Evolutionary conservation across 2,888 invertebrate species (phyloP), one percentile per base, ranked within the genome.

Genomic region (Drosophila kuntzei): DNA sequence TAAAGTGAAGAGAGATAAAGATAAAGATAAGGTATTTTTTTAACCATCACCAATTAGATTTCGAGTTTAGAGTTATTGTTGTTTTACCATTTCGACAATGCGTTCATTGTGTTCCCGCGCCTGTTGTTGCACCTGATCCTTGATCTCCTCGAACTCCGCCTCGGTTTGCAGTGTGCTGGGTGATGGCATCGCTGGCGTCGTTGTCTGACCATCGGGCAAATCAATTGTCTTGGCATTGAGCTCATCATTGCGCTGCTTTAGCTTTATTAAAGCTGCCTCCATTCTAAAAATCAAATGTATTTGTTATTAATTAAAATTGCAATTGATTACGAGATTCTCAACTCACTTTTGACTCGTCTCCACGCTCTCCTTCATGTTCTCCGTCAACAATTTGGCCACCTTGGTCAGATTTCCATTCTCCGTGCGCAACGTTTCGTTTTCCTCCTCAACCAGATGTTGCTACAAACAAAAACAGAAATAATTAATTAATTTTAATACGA

Each of bases 281-380:
- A 92, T 92, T 89, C 92, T 92, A 49, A 1, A 37, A 62, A 25
- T n/a, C n/a, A 27, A 9, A 22, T 8, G 7, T 1, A 16, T 8
- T 0, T 27, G 2, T 6, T 18, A 6, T 11, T 1, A 14, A 9
- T 14, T 8, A 7, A 3, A 14, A 7, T 5, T 39, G 8, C 2
- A 29, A 9, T 39, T 39, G 11, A 2, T 3, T 18, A 7, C n/a
- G 18, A 25, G 6, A 5, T n/a, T 27, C 34, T 6, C n/a, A 0
- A 2, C 77, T 80, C 81, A 92, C 92, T 91, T 91, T 72, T 91
- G 92, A 76, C 91, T 92, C 27, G 92, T 92, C 65, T 91, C 91
- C 51, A 92, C 91, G 66, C 92, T 92, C 59, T 92, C 92, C 62
- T 92, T 92, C 92, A 92, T 92, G 66, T 92, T 92, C 61, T 91